Conservation (phyloP, 2,113 vertebrate species). For the Entosphenus tridentatus region DNA sequence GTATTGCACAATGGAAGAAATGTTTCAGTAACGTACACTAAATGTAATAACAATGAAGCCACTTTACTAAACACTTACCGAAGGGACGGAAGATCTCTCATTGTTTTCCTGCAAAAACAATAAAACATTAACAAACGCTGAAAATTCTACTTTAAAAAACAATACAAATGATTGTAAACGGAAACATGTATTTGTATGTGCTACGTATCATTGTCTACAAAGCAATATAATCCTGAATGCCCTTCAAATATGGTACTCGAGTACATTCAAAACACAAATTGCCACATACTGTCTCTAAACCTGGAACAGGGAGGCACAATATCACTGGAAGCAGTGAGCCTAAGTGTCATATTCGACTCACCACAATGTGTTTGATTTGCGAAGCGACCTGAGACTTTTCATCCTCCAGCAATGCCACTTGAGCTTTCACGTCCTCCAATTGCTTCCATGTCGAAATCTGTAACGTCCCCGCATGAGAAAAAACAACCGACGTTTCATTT, state of each 20-base stretch:
- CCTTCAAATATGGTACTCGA: neutral
- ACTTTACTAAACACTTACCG: conserved; percentile 16
- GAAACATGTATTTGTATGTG: no score
- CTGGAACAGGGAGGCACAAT: neutral
- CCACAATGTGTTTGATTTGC: conserved; percentile 27
- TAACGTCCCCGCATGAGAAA: neutral
- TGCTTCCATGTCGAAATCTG: conserved; percentile 40
- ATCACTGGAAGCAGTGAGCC: neutral
- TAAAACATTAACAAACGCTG: neutral
- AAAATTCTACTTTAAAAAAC: neutral
- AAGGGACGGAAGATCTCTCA: conserved; percentile 20
- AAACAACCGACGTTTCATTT: neutral
- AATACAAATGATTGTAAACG: neutral
- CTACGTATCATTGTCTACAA: neutral
- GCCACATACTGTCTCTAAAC: neutral
- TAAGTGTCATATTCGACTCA: conserved; percentile 15
- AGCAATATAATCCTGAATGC: neutral
- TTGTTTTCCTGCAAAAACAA: conserved; percentile 18
- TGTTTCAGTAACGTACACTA: neutral
- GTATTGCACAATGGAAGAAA: neutral
- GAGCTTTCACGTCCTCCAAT: conserved; percentile 23
- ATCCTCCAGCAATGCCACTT: conserved; percentile 28
- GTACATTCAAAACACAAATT: neutral
- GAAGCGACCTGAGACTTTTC: conserved; percentile 26
- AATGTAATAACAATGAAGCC: conserved; percentile 3